Evolutionary conservation across 2,888 invertebrate genomes (phyloP).

Genomic region (Gerris lacustris): DNA sequence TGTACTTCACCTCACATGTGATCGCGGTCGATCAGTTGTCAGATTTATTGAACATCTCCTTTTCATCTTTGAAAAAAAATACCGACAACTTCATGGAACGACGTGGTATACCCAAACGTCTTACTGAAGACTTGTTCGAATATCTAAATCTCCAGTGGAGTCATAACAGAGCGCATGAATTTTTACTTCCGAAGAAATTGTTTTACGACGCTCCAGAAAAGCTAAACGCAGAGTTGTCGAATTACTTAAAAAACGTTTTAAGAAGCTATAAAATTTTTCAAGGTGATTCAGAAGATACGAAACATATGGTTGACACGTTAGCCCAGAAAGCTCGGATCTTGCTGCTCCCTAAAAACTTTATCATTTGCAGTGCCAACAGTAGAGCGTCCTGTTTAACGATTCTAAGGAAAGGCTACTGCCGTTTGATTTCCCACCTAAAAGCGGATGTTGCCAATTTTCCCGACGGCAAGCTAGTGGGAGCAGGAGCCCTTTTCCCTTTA

Average conservation of each 20-base stretch:
- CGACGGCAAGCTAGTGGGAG: conserved; percentile 2
- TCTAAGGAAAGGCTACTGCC: conserved; percentile 8
- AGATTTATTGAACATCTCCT: neutral
- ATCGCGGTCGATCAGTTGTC: neutral
- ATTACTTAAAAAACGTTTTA: neutral
- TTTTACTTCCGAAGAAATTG: neutral
- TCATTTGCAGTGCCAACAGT: neutral
- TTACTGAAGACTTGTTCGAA: neutral
- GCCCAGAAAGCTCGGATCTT: neutral
- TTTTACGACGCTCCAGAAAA: neutral
- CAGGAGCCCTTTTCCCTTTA: neutral
- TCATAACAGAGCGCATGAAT: neutral
- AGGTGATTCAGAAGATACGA: neutral
- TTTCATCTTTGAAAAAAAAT: neutral
- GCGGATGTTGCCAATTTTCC: neutral
- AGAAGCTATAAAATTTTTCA: neutral
- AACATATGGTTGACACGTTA: neutral
- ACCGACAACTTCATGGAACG: neutral
- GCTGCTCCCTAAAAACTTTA: neutral
- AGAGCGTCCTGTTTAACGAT: neutral
- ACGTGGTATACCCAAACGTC: neutral
- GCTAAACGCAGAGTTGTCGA: neutral
- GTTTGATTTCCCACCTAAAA: neutral
- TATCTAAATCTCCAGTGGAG: neutral
- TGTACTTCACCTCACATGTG: neutral